phyloP scores from a whole-genome alignment of 2,113 vertebrate genomes.

The Tringa solitaria region DNA sequence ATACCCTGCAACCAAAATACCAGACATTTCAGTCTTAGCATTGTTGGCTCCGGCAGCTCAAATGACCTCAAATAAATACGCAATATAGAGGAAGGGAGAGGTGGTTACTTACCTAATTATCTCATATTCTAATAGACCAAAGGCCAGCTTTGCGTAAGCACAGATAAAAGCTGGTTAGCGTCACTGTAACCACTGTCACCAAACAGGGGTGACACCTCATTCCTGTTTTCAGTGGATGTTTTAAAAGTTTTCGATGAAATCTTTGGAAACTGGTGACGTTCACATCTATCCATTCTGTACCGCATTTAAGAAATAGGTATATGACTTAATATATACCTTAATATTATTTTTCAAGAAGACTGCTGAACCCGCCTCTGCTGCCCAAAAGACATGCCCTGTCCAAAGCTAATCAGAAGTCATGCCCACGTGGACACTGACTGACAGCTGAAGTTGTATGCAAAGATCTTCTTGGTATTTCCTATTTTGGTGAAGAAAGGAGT shows the following conservation, averaged over 20 bases:
- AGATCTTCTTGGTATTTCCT: background rate
- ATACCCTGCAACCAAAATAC: conserved; percentile 55
- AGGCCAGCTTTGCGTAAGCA: background rate
- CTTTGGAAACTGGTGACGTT: background rate
- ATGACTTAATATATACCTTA: background rate
- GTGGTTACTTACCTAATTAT: background rate
- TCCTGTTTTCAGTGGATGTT: background rate
- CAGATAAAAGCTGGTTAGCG: background rate
- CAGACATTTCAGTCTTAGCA: conserved; percentile 47
- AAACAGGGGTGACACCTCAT: background rate
- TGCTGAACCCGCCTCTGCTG: background rate
- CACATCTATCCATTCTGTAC: background rate
- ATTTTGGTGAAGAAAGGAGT: background rate
- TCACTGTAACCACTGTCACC: background rate
- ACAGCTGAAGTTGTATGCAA: background rate
- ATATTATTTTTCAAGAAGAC: background rate
- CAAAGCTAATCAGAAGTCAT: background rate
- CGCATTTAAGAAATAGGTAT: background rate
- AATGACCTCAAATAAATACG: background rate
- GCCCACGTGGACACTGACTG: background rate
- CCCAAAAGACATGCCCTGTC: background rate
- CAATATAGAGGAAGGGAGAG: background rate
- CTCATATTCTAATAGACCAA: background rate
- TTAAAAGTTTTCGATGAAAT: background rate
- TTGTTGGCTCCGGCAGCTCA: background rate